Evolutionary conservation across 2,113 vertebrate species (phyloP).

Genomic region (Nesogale talazaci): DNA sequence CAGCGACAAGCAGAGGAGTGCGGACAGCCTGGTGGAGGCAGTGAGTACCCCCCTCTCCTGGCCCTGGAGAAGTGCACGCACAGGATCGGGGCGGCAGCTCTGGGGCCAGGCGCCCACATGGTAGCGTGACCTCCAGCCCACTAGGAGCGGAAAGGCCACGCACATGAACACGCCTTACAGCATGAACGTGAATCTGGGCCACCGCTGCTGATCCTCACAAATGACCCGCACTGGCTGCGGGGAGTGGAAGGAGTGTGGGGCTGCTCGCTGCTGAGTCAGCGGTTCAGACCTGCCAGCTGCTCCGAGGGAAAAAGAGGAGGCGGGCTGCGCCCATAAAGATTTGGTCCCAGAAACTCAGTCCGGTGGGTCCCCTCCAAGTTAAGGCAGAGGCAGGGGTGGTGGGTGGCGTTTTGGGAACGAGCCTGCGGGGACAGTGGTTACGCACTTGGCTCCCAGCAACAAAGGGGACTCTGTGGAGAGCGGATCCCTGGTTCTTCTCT

Average conservation of each 20-base stretch:
- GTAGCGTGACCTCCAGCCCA: background rate
- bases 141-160: background rate
- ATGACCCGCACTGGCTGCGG: background rate
- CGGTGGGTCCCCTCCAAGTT: background rate
- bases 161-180: background rate
- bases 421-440: too few species aligned
- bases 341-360: background rate
- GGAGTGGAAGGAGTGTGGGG: background rate
- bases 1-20: constrained; percentile 97
- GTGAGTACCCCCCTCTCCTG: constrained; percentile 87
- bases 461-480: background rate
- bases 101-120: background rate
- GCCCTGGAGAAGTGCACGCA: fast-evolving
- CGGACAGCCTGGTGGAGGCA: constrained; percentile 97
- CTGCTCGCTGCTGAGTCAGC: background rate
- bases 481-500: background rate
- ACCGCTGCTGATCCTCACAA: background rate
- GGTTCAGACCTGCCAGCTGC: background rate
- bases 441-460: too few species aligned
- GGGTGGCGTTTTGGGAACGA: too few species aligned
- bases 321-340: background rate
- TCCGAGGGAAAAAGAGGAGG: background rate
- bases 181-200: background rate
- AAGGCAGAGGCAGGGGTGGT: too few species aligned
- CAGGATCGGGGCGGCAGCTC: background rate